Evolutionary conservation across 2,113 vertebrate species (phyloP), one percentile per base, ranked within the genome.

Genomic region (Myiozetetes cayanensis): DNA sequence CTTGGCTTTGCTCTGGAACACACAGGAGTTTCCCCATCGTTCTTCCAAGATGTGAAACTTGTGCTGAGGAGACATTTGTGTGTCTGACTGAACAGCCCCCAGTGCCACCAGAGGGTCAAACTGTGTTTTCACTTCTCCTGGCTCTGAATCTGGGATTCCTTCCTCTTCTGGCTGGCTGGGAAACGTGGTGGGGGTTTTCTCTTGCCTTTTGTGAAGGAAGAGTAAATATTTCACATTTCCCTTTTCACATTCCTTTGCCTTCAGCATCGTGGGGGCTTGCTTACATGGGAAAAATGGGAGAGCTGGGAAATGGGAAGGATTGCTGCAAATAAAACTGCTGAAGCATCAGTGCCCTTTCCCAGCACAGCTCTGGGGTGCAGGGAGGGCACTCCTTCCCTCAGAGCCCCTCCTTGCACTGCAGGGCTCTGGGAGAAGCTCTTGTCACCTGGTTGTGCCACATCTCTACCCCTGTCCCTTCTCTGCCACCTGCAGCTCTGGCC

Each of bases 11-110:
- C 71, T 49, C 1, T 31, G n/a, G 39, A 53, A 55, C 28, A 30
- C 2, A 0, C 13, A 20, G 39, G 55, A 53, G 5, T 21, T 53
- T 49, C 44, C 49, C 24, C 8, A 0, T 25, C 9, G 0, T 25
- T 58, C n/a, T 14, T 15, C 22, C 4, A 4, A 55, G 35, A 14
- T 4, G 12, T 14, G 55, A 41, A 37, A 44, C 22, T 41, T 12
- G 43, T 9, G 25, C 52, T 65, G 9, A 21, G 25, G 67, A 23
- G 33, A n/a, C 20, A 22, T 58, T 58, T 58, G 25, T 4, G 1
- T 39, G 18, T 17, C 49, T 70, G 63, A 6, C 24, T 33, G 14
- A 83, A 44, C 62, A 68, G 16, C 43, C 17, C 53, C 58, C 37
- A 14, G 6, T 47, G 9, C 25, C 30, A 4, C 18, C 39, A 0